Conservation (phyloP, 2,888 invertebrate genomes). For the Carpatolechia fugitivella region DNA sequence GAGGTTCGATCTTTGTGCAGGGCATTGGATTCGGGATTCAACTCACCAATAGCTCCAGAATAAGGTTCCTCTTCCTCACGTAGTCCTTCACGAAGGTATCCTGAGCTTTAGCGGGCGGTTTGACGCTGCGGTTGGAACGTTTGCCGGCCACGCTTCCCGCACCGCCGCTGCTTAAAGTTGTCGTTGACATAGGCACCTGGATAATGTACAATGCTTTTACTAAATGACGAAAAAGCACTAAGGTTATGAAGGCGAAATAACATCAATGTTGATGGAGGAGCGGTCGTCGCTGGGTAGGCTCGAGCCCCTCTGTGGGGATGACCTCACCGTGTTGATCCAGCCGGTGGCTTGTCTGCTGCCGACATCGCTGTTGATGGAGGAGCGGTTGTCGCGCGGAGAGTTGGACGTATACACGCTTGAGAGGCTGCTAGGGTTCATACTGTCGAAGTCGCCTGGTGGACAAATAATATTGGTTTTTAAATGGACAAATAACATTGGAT, state of each 20-base stretch:
- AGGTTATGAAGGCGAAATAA: too few relatives aligned
- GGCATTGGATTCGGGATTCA: too few relatives aligned
- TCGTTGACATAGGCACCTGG: conserved; percentile 74
- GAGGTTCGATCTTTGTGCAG: too few relatives aligned
- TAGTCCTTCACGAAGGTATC: conserved; percentile 96
- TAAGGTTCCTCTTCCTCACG: conserved; percentile 95
- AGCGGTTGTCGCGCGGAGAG: conserved; percentile 69
- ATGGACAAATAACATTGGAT: too few relatives aligned
- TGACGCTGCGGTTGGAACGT: conserved; percentile 86
- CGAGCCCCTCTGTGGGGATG: too few relatives aligned
- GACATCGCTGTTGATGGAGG: conserved; percentile 76
- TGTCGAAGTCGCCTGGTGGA: conserved; percentile 62
- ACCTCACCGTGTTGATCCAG: conserved; percentile 96
- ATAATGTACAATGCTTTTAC: neutral
- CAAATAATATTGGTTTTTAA: too few relatives aligned
- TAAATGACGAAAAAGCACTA: too few relatives aligned
- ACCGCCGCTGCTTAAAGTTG: conserved; percentile 68
- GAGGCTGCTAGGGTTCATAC: conserved; percentile 62
- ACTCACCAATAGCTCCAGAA: conserved; percentile 90
- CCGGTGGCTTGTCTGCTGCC: conserved; percentile 82
- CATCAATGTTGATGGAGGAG: too few relatives aligned
- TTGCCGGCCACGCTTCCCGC: conserved; percentile 79
- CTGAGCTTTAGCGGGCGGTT: conserved; percentile 82
- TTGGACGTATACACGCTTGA: conserved; percentile 67
- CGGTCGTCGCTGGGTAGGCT: too few relatives aligned